Percentiles rank a stretch among this genome's conserved stretches.
Conservation (phyloP, 2,797 vertebrate genomes). For the Zalophus californianus region DNA sequence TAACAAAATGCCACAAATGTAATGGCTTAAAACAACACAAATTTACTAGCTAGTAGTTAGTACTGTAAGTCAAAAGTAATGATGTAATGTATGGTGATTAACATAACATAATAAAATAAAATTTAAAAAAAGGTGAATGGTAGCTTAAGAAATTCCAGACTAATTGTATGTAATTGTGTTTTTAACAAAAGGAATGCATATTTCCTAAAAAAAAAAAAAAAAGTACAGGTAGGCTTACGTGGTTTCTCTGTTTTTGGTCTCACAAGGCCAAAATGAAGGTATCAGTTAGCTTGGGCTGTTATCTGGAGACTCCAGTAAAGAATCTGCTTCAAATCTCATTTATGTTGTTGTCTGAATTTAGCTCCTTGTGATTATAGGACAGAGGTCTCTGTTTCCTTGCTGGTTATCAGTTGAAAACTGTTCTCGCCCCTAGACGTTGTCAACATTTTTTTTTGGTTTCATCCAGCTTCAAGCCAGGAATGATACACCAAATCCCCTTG, state of each 20-base stretch:
- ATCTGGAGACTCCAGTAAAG: neutral
- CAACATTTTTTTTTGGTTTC: neutral
- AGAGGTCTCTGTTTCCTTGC: neutral
- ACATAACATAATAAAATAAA: too few species aligned
- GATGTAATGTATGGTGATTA: too few species aligned
- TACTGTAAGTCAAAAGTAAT: neutral
- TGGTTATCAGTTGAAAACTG: neutral
- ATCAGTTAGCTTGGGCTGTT: neutral
- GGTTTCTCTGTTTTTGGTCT: neutral
- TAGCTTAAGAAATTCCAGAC: too few species aligned
- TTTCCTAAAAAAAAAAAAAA: too few species aligned
- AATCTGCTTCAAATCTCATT: neutral
- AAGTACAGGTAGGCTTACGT: neutral
- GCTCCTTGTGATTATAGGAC: neutral
- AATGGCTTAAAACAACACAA: neutral
- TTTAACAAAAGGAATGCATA: too few species aligned
- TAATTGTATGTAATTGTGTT: too few species aligned
- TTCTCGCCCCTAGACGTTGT: neutral
- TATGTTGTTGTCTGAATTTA: neutral
- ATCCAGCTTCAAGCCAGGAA: neutral
- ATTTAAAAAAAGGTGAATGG: too few species aligned
- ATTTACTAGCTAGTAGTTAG: neutral
- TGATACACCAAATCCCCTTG: neutral
- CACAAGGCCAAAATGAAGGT: neutral
- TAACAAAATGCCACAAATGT: neutral